Evolutionary conservation across 2,113 vertebrate genomes (phyloP).

Genomic region (Archilochus colubris): DNA sequence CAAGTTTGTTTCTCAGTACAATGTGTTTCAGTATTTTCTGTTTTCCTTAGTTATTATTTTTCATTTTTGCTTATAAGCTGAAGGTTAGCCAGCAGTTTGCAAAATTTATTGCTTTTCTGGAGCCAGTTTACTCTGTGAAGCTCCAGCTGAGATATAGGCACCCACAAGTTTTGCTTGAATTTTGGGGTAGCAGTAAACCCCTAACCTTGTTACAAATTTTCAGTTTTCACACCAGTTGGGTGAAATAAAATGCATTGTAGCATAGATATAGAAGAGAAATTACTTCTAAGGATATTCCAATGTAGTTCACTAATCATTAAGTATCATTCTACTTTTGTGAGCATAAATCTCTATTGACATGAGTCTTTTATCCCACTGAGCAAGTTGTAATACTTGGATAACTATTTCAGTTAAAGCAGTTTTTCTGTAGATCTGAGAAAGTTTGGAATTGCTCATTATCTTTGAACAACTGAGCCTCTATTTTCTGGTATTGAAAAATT

Average conservation of each 20-base stretch:
- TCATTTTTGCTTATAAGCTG: background rate
- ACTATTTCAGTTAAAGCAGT: background rate
- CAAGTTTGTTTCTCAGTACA: too few species aligned
- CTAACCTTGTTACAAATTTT: background rate
- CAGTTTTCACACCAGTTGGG: background rate
- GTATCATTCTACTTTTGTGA: constrained; percentile 28
- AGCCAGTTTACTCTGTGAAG: background rate
- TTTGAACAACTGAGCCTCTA: background rate
- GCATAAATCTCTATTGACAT: constrained; percentile 51
- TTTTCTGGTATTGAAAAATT: background rate
- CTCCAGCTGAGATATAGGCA: background rate
- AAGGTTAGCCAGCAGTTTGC: background rate
- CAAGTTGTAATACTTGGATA: constrained; percentile 42
- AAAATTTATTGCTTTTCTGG: background rate
- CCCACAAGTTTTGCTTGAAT: background rate
- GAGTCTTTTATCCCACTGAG: constrained; percentile 50
- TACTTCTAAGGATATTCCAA: constrained; percentile 35
- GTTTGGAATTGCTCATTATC: background rate
- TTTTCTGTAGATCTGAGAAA: constrained; percentile 31
- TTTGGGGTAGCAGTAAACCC: background rate
- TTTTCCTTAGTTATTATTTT: background rate
- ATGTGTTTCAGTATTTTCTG: background rate
- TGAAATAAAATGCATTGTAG: background rate
- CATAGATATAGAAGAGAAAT: background rate
- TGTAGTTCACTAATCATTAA: constrained; percentile 48